phyloP scores from a whole-genome alignment of 2,888 invertebrate species.

The Microplitis manilae region DNA sequence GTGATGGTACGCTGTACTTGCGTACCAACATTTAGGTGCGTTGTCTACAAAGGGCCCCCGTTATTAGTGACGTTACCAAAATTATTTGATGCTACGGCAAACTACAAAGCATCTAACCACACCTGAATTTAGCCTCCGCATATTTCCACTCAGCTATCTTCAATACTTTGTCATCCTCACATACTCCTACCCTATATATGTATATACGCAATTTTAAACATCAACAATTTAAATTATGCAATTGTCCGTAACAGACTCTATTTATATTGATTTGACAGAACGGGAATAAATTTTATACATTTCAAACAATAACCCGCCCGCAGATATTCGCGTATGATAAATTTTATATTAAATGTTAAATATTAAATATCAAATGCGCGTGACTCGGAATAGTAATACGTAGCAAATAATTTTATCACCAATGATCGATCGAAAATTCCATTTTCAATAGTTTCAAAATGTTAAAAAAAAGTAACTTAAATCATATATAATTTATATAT shows the following conservation, averaged over 20 bases:
- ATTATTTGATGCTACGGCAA: constrained; percentile 46
- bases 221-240: neutral
- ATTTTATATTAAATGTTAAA: neutral
- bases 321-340: neutral
- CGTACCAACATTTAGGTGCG: constrained; percentile 7
- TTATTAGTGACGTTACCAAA: constrained; percentile 49
- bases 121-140: constrained; percentile 15
- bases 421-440: too few species aligned
- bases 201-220: too few species aligned
- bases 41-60: constrained; percentile 46
- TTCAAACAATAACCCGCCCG: neutral
- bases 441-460: too few species aligned
- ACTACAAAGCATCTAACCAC: constrained; percentile 36
- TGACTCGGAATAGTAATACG: neutral
- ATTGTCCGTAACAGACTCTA: neutral
- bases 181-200: neutral
- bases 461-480: neutral
- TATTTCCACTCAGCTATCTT: neutral
- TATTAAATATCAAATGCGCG: constrained; percentile 1
- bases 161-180: neutral
- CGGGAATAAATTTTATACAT: constrained; percentile 3
- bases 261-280: neutral
- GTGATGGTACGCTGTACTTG: constrained; percentile 15
- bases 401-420: too few species aligned
- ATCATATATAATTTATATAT: neutral